Base-by-base conservation (phyloP, 1,140 invertebrate species). In the Ostrea denselamellosa region DNA sequence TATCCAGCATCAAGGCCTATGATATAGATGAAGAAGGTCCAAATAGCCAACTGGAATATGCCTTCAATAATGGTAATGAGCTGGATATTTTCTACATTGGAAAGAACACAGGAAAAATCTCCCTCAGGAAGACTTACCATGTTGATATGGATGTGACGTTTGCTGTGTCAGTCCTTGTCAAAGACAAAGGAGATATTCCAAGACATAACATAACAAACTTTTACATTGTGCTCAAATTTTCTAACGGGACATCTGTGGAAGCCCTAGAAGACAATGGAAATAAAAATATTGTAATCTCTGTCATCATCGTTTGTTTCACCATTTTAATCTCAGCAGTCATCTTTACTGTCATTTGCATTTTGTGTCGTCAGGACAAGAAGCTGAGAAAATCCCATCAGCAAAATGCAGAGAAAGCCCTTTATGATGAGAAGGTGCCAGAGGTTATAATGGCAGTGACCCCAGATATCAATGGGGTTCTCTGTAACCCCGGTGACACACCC, bases 201-300 rank as follows among this genome's bases (percentile, higher is more conserved):
- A 99, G 99, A 93, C 98, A 99, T 94, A 98, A 99, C 94, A 94
- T 97, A 0, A 98, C 98, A 0, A 94, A 97, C 8, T 98, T 99
- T 92, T 97, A 97, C 85, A 94, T 96, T 0, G 83, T 87, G 68
- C 52, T 87, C 10, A 83, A 82, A 34, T 87, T 81, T 53, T 77
- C 85, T 22, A 91, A 91, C 68, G 54, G 56, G 51, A 90, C 88
- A 22, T 86, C 88, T 12, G 71, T 87, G 7, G 87, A 90, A 83
- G 85, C 87, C 22, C 87, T 90, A 58, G 25, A 77, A n/a, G 88
- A 91, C 65, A 83, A 89, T 81, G 85, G 90, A 88, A 88, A 90
- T 44, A 92, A 90, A 77, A 91, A 92, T 52, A 98, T 93, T 0
- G 97, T 97, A 34, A 97, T 99, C 2, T 97, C 97, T 92, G 97